A percentile compares a stretch with the other conserved stretches of the same genome.
Evolutionary conservation across 2,888 invertebrate species (phyloP).

Genomic region (Lasioglossum pauxillum): DNA sequence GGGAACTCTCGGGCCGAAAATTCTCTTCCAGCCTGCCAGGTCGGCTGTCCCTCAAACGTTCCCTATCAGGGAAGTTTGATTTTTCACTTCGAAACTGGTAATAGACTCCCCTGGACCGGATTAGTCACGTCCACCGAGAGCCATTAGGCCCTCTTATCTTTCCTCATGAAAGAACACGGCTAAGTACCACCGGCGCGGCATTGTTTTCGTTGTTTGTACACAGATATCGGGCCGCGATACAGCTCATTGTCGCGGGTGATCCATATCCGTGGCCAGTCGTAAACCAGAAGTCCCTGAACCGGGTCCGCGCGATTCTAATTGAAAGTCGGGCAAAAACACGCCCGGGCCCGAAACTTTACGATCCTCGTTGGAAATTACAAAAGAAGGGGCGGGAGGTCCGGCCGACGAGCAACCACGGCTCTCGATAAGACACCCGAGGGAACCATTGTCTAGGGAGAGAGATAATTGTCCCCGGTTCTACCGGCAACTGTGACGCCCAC

Average conservation of each 20-base stretch:
- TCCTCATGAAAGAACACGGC: slow-evolving; percentile 18
- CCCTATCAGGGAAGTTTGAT: slow-evolving; percentile 34
- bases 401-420: slow-evolving; percentile 19
- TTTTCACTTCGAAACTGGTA: slow-evolving; percentile 29
- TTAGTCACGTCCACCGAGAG: slow-evolving; percentile 27
- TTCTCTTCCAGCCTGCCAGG: neutral
- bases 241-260: neutral
- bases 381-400: neutral
- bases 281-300: slow-evolving; percentile 3
- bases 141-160: slow-evolving; percentile 60
- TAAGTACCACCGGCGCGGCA: neutral
- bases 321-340: slow-evolving; percentile 17
- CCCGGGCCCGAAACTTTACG: slow-evolving; percentile 32
- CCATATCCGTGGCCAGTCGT: neutral
- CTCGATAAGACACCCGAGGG: slow-evolving; percentile 43
- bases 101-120: slow-evolving; percentile 12
- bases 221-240: neutral
- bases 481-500: slow-evolving; percentile 46
- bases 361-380: slow-evolving; percentile 41
- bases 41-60: slow-evolving; percentile 8
- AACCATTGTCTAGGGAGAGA: slow-evolving; percentile 45
- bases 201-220: slow-evolving; percentile 32
- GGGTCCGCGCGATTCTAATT: slow-evolving; percentile 20
- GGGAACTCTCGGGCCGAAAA: neutral
- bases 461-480: slow-evolving; percentile 50